A percentile compares a stretch with the other conserved stretches of the same genome.
Evolutionary conservation across 2,888 invertebrate genomes (phyloP).

Genomic region (Himalopsyche anomala): DNA sequence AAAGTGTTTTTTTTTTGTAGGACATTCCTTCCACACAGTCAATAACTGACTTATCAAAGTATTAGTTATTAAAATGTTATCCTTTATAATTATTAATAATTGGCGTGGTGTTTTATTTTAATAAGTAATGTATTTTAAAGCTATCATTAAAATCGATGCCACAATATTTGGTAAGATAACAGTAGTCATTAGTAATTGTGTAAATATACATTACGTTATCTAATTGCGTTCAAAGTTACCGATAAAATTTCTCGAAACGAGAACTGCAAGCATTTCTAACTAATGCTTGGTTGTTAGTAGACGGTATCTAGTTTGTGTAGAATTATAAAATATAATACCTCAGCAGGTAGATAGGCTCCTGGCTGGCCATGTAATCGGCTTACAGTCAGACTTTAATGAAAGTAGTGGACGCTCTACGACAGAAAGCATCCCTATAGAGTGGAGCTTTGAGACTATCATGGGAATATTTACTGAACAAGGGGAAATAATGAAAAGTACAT

Average conservation of each 20-base stretch:
- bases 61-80: too few species aligned
- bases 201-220: background rate
- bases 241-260: background rate
- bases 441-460: constrained; percentile 20
- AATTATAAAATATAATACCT: constrained; percentile 54
- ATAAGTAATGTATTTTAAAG: too few species aligned
- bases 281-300: background rate
- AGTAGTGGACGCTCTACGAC: constrained; percentile 48
- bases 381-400: constrained; percentile 56
- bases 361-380: constrained; percentile 55
- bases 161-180: background rate
- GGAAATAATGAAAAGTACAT: constrained; percentile 24
- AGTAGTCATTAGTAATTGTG: background rate
- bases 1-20: too few species aligned
- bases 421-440: constrained; percentile 26
- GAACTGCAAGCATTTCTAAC: constrained; percentile 23
- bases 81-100: too few species aligned
- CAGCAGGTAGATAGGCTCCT: constrained; percentile 5
- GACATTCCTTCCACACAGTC: too few species aligned
- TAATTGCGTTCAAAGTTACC: background rate
- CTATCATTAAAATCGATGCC: too few species aligned
- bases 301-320: constrained; percentile 24
- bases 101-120: too few species aligned
- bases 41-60: too few species aligned
- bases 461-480: constrained; percentile 26